Evolutionary conservation across 2,113 vertebrate genomes (phyloP).

Genomic region (Ochotona princeps): DNA sequence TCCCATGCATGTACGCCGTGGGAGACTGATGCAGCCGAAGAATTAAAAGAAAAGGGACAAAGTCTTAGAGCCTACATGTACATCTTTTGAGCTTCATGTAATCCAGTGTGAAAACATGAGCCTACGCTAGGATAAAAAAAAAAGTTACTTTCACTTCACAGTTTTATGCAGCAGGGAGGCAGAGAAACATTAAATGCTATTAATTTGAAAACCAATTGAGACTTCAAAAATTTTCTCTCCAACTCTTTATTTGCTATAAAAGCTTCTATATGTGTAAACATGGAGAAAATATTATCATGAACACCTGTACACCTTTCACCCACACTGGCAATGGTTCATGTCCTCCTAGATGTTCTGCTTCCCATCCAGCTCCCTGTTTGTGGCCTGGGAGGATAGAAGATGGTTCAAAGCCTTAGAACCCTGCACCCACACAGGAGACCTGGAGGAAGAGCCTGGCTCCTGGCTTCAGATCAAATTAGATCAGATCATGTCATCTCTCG

Average conservation of each 20-base stretch:
- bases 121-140: background rate
- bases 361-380: too few relatives aligned
- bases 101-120: background rate
- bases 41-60: background rate
- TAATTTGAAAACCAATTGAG: constrained; percentile 5
- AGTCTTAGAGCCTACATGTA: background rate
- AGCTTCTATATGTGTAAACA: background rate
- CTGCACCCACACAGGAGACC: too few relatives aligned
- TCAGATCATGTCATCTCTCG: too few relatives aligned
- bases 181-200: background rate
- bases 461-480: too few relatives aligned
- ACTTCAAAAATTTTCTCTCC: background rate
- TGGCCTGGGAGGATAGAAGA: too few relatives aligned
- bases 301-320: background rate
- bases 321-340: background rate
- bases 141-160: background rate
- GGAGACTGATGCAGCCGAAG: background rate
- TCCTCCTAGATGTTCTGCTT: too few relatives aligned
- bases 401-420: too few relatives aligned
- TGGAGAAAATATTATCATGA: background rate
- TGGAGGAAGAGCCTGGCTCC: too few relatives aligned
- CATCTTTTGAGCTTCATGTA: background rate
- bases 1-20: background rate
- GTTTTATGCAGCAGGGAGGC: background rate
- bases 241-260: background rate